Base-by-base conservation (phyloP, 53 echinoderm and acorn worm species). In the Temnopleurus reevesii region DNA sequence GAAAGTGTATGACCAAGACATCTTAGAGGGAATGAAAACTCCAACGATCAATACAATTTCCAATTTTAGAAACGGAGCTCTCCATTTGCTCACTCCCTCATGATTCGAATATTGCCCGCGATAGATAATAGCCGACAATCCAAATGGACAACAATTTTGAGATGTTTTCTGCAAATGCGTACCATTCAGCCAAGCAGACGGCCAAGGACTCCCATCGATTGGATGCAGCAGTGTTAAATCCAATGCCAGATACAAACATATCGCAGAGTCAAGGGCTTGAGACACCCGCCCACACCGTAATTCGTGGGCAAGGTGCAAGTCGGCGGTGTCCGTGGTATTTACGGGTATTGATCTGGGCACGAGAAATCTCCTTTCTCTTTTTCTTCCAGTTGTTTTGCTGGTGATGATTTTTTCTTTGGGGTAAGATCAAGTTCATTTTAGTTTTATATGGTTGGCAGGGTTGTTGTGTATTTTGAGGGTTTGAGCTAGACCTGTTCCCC, bases 271-370 rank as follows among this genome's bases (percentile, higher is more conserved):
- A 79, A 79, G 79, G 79, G 79, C 79, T 29, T 17, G 38, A 29
- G 49, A 79, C 79, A 79, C 79, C 79, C 79, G 79, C 79, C 79
- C 79, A 79, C 53, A 51, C 79, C 79, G 45, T 47, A 27, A 27
- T 12, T 49, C 49, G 79, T 49, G 49, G 49, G 79, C 49, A 46
- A 46, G 79, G 15, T 47, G 30, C 46, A 12, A 79, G 79, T 46
- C 30, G 79, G 49, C 79, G 49, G 79, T 79, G 79, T 79, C 79
- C 46, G 17, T 79, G 79, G 79, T 79, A 79, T 79, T 79, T 79
- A 79, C 79, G 28, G 79, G 26, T 79, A 79, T 79, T 46, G 79
- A 79, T 79, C 49, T 15, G 28, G 41, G 47, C 12, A 15, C n/a
- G 41, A 49, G 46, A 46, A 27, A 47, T 47, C 46, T 79, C 27